Base-by-base conservation (phyloP, 1,140 invertebrate species). In the Brachystomella parvula region DNA sequence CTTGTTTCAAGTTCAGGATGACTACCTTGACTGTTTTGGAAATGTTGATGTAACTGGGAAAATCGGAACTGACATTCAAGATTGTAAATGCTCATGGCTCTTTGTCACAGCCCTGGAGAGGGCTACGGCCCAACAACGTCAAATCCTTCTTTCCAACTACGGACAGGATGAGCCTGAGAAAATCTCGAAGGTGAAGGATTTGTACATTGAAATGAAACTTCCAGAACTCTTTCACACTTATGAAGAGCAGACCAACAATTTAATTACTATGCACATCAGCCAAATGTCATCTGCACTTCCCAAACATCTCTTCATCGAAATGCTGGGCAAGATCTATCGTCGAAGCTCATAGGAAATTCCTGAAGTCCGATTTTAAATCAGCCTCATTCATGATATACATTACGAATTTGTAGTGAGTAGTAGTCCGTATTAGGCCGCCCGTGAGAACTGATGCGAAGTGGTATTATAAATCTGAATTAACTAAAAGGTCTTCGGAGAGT, bases 51-150 rank as follows among this genome's bases (percentile, higher is more conserved):
- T 83, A 2, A 84, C 82, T 29, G 85, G 85, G 9, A 86, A 86
- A 74, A 78, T 84, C 26, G 84, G 84, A 31, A 94, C 86, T 2
- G 96, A 98, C 75, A 96, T 98, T 70, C 82, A 89, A 78, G 91
- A 96, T 73, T 93, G 93, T 31, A 98, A 98, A 82, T 98, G 96
- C 78, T 87, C 92, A 0, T 98, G 96, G 96, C 79, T 98, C 26
- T 85, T 89, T 19, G 90, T 95, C 17, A 87, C 92, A 21, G 93
- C 94, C 21, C 79, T 98, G 60, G 87, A 92, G 76, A 83, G 86
- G 65, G 89, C 86, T 39, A 86, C 83, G 71, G 78, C 83, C 0
- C 79, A 84, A 29, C 93, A 97, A 76, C 83, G 82, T 71, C 79
- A 86, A 75, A 79, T 91, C 24, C 83, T 96, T 77, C 80, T 89